Conservation (phyloP, 2,888 invertebrate species). For the Oithona nana region DNA sequence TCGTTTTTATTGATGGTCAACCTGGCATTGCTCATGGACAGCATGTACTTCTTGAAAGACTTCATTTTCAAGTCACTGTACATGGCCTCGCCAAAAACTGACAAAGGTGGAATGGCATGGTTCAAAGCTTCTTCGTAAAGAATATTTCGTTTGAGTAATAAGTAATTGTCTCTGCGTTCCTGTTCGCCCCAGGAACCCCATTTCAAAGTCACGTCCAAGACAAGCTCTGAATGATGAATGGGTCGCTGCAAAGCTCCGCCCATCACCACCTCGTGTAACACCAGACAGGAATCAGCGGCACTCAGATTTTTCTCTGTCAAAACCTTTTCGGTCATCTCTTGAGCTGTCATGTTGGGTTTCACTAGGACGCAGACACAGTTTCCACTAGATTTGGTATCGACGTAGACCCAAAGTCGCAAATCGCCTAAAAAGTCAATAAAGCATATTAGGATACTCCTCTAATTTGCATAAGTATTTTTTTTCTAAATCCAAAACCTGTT, state of each 20-base stretch:
- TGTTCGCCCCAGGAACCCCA: constrained; percentile 77
- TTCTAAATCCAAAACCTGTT: too few species aligned
- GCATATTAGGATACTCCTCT: too few species aligned
- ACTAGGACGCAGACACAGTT: constrained; percentile 5
- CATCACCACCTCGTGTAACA: constrained; percentile 46
- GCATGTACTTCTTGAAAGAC: constrained; percentile 50
- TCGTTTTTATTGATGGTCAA: constrained; percentile 40
- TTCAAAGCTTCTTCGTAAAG: constrained; percentile 25
- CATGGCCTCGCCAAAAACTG: constrained; percentile 40
- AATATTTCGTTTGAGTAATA: constrained; percentile 37
- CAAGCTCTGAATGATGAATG: constrained; percentile 53
- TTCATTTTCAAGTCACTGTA: constrained; percentile 48
- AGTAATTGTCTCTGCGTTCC: constrained; percentile 62
- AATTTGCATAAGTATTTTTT: background rate
- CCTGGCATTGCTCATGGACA: constrained; percentile 59
- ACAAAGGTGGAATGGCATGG: constrained; percentile 26
- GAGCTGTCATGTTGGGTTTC: constrained; percentile 1
- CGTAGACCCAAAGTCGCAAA: constrained; percentile 56
- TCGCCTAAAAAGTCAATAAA: constrained; percentile 39
- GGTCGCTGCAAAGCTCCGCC: constrained; percentile 51
- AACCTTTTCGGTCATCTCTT: background rate
- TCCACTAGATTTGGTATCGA: constrained; percentile 34
- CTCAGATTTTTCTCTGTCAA: constrained; percentile 38
- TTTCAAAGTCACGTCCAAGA: constrained; percentile 38
- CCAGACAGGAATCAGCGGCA: constrained; percentile 33